Conservation (phyloP, 2,888 invertebrate genomes). For the Archips crataeganus region DNA sequence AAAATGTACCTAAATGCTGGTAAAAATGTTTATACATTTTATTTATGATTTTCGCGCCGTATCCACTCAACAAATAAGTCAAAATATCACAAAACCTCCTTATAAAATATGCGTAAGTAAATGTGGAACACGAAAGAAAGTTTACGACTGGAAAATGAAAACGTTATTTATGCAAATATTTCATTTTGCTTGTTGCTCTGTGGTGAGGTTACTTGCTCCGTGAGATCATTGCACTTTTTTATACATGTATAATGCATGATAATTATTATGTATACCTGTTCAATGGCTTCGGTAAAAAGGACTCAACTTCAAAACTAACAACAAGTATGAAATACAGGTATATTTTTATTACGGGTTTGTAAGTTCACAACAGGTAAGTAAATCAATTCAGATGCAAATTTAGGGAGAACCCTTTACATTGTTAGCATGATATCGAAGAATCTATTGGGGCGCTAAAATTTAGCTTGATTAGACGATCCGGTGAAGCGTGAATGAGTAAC, state of each 20-base stretch:
- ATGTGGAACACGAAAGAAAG: slow-evolving; percentile 29
- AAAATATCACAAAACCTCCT: slow-evolving; percentile 10
- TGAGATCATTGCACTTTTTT: background rate
- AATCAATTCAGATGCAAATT: background rate
- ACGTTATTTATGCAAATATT: slow-evolving; percentile 30
- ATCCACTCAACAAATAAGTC: background rate
- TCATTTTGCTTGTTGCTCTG: slow-evolving; percentile 23
- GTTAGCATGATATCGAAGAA: slow-evolving; percentile 5
- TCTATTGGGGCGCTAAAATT: slow-evolving; percentile 4
- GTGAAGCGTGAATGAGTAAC: slow-evolving; percentile 12
- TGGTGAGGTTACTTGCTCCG: slow-evolving; percentile 1
- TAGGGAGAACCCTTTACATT: background rate
- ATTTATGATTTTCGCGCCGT: too few relatives aligned
- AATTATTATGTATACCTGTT: background rate
- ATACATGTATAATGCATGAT: background rate
- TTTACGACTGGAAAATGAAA: slow-evolving; percentile 23
- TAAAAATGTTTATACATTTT: too few relatives aligned
- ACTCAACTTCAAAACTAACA: background rate
- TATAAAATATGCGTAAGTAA: slow-evolving; percentile 27
- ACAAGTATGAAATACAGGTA: background rate
- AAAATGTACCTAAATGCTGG: too few relatives aligned
- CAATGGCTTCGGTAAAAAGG: background rate
- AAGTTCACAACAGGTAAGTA: background rate
- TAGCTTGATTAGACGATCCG: slow-evolving; percentile 2
- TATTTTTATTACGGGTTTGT: background rate